Percentiles rank a stretch among this genome's conserved stretches.
Conservation (phyloP, 2,888 invertebrate species). For the Drosophila glabriapex region DNA sequence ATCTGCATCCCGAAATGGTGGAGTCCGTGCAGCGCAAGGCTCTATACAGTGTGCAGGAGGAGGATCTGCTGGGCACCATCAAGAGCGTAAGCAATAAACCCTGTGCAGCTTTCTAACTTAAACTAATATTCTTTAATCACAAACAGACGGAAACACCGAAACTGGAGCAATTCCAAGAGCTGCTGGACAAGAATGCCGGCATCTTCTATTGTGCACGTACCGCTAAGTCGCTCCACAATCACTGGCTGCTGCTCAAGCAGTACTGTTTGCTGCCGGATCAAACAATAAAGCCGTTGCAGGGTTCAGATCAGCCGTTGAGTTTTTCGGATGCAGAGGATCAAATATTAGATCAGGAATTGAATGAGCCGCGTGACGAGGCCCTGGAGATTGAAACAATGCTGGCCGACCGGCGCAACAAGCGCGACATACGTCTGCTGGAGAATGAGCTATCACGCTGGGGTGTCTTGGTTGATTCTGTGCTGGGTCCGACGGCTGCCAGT, state of each 20-base stretch:
- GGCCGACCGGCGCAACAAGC: slow-evolving; percentile 91
- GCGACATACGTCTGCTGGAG: slow-evolving; percentile 94
- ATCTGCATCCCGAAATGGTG: slow-evolving; percentile 96
- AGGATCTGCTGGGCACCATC: slow-evolving; percentile 92
- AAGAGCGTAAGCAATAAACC: slow-evolving; percentile 88
- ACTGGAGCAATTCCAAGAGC: slow-evolving; percentile 92
- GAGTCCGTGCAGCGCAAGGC: slow-evolving; percentile 95
- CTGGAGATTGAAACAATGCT: slow-evolving; percentile 92
- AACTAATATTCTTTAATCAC: neutral
- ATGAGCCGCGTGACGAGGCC: slow-evolving; percentile 92
- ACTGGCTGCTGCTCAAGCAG: slow-evolving; percentile 97
- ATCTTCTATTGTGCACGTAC: slow-evolving; percentile 95
- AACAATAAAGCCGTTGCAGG: slow-evolving; percentile 88
- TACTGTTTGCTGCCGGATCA: slow-evolving; percentile 97
- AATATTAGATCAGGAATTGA: slow-evolving; percentile 92
- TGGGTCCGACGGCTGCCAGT: slow-evolving; percentile 90
- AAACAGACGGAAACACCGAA: slow-evolving; percentile 90
- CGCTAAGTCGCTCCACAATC: slow-evolving; percentile 92
- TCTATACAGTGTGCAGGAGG: slow-evolving; percentile 95
- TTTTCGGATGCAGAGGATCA: slow-evolving; percentile 97
- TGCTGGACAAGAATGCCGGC: slow-evolving; percentile 93
- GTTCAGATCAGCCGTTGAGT: slow-evolving; percentile 88
- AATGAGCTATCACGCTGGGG: slow-evolving; percentile 96
- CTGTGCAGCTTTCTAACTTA: neutral
- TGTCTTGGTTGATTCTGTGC: slow-evolving; percentile 95